Conservation (phyloP, 1,140 invertebrate species). For the Drosophila suzukii region DNA sequence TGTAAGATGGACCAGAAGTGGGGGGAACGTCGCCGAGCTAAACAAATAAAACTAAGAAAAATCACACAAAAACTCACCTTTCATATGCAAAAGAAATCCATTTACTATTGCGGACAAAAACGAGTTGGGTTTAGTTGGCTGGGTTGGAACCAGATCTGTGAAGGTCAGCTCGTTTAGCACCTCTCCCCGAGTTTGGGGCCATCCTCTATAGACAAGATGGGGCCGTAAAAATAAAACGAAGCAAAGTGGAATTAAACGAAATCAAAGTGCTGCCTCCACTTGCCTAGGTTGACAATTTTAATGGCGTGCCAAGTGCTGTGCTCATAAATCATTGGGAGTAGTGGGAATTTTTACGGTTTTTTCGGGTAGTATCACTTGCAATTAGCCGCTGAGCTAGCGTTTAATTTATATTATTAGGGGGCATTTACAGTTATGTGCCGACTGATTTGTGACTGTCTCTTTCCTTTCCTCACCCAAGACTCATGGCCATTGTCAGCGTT, state of each 20-base stretch:
- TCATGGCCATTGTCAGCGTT: conserved; percentile 46
- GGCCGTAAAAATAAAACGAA: conserved; percentile 12
- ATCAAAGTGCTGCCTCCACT: conserved; percentile 24
- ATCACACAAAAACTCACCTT: conserved; percentile 59
- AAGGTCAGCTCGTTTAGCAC: conserved; percentile 72
- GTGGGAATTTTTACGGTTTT: conserved; percentile 29
- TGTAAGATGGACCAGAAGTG: conserved; percentile 41
- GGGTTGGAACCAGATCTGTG: conserved; percentile 67
- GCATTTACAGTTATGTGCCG: conserved; percentile 64
- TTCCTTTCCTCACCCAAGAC: conserved; percentile 47
- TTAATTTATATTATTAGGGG: conserved; percentile 76
- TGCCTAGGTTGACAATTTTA: conserved; percentile 45
- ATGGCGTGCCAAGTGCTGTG: conserved; percentile 58
- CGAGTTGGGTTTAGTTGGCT: conserved; percentile 43
- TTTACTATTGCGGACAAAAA: conserved; percentile 57
- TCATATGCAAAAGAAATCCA: conserved; percentile 70
- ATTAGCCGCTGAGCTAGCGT: conserved; percentile 57
- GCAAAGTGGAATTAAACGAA: conserved; percentile 17
- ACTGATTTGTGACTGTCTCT: conserved; percentile 72
- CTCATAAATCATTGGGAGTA: conserved; percentile 48
- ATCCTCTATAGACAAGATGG: conserved; percentile 34
- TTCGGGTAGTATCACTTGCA: conserved; percentile 37
- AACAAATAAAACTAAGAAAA: conserved; percentile 27
- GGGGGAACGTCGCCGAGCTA: conserved; percentile 16
- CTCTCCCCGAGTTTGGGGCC: conserved; percentile 12